These are phyloP conservation scores for Lethocerus indicus DNA, from an alignment of 1,140 invertebrate genomes.

Conservation along the genomic window DNA sequence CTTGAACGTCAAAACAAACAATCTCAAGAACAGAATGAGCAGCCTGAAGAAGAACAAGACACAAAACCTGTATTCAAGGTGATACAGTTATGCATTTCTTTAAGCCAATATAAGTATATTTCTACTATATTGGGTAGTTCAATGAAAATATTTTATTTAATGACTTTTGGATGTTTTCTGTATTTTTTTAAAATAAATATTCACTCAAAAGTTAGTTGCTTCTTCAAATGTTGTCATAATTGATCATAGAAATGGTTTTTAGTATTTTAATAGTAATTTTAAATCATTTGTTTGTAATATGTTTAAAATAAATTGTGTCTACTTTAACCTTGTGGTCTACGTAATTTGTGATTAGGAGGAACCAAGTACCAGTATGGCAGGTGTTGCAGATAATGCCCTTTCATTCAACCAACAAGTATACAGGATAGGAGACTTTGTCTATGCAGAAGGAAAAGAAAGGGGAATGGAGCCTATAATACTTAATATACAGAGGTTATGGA, in stretches of 20 bases:
- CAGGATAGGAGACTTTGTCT: constrained; percentile 78
- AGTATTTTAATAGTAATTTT: too few species aligned
- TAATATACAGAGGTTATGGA: constrained; percentile 75
- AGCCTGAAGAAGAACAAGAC: constrained; percentile 22
- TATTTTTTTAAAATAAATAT: too few species aligned
- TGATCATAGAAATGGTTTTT: too few species aligned
- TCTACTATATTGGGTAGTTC: too few species aligned
- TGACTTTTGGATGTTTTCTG: too few species aligned
- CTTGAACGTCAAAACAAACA: constrained; percentile 15
- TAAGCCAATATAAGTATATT: too few species aligned
- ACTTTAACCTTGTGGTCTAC: neutral
- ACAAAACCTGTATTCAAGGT: constrained; percentile 10
- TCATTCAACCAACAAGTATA: constrained; percentile 42
- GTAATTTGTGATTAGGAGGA: constrained; percentile 11
- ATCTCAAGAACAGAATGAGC: constrained; percentile 17
- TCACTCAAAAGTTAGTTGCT: too few species aligned
- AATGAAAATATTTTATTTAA: too few species aligned
- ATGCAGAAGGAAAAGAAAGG: constrained; percentile 60
- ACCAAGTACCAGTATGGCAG: constrained; percentile 12
- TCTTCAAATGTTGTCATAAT: too few species aligned
- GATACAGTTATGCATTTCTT: neutral
- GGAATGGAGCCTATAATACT: constrained; percentile 72
- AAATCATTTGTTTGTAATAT: too few species aligned
- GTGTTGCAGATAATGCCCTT: constrained; percentile 20
- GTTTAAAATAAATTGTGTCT: too few species aligned